Conservation (phyloP, 2,888 invertebrate species). For the Atrina japonica region DNA sequence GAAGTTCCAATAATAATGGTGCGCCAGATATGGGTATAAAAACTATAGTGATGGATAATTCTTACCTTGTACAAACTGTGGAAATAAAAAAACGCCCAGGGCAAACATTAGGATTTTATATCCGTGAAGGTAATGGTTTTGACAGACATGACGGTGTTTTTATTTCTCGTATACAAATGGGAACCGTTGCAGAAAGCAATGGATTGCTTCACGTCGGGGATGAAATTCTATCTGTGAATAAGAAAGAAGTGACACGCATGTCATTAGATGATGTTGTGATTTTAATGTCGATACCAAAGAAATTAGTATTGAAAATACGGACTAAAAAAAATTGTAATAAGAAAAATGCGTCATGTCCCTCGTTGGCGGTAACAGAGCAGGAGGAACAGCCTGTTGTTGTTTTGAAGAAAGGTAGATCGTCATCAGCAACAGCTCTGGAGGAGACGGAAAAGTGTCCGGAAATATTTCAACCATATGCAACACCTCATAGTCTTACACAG, state of each 20-base stretch:
- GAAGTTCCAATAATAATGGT: conserved; percentile 60
- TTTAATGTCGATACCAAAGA: conserved; percentile 98
- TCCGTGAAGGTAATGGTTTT: conserved; percentile 99
- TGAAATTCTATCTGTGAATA: conserved; percentile 98
- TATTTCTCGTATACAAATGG: conserved; percentile 96
- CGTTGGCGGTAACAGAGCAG: conserved; percentile 73
- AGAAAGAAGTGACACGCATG: conserved; percentile 98
- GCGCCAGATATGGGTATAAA: conserved; percentile 78
- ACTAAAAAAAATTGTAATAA: conserved; percentile 73
- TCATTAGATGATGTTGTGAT: conserved; percentile 99
- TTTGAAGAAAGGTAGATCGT: conserved; percentile 75
- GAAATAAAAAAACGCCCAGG: conserved; percentile 99
- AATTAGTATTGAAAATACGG: conserved; percentile 94
- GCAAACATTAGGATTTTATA: conserved; percentile 98
- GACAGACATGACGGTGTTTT: conserved; percentile 98
- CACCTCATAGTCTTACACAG: conserved; percentile 59
- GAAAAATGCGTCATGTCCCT: conserved; percentile 75
- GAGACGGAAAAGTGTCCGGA: conserved; percentile 76
- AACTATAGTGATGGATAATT: conserved; percentile 75
- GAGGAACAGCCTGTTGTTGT: conserved; percentile 75
- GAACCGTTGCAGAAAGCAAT: conserved; percentile 98
- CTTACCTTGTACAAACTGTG: conserved; percentile 83
- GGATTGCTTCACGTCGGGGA: conserved; percentile 98
- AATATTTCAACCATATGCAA: conserved; percentile 66
- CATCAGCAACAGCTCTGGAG: conserved; percentile 74